Evolutionary conservation across 1,140 invertebrate genomes (phyloP).

Genomic region (Maniola jurtina): DNA sequence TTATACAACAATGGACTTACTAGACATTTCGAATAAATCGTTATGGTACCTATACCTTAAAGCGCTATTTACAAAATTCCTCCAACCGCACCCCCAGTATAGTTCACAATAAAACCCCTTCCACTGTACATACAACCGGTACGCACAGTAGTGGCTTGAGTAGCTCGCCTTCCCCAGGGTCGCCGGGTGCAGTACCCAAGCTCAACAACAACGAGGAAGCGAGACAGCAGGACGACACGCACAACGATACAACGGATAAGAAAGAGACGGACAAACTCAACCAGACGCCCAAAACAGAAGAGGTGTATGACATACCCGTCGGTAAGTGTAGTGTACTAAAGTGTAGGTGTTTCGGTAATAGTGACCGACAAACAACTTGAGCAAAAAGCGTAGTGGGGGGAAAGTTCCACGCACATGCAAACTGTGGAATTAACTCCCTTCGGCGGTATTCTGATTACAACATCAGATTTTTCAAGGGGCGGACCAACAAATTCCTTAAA

Average conservation of each 20-base stretch:
- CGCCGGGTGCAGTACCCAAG: conserved; percentile 47
- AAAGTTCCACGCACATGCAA: too few species aligned
- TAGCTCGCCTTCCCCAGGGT: conserved; percentile 54
- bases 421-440: too few species aligned
- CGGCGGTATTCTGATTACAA: too few species aligned
- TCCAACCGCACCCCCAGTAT: too few species aligned
- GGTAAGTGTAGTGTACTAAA: conserved; percentile 47
- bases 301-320: conserved; percentile 71
- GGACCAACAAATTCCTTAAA: too few species aligned
- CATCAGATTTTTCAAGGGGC: too few species aligned
- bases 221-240: conserved; percentile 45
- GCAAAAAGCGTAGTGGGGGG: too few species aligned
- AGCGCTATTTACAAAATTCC: too few species aligned
- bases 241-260: conserved; percentile 41
- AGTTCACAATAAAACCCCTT: not conserved
- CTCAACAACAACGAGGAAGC: conserved; percentile 65
- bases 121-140: not conserved
- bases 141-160: conserved; percentile 24
- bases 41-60: too few species aligned
- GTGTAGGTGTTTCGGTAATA: not conserved
- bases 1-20: too few species aligned
- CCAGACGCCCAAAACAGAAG: conserved; percentile 49
- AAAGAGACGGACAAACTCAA: conserved; percentile 47
- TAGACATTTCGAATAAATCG: too few species aligned
- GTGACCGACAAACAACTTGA: too few species aligned